A percentile compares a stretch with the other conserved stretches of the same genome.
Conservation (phyloP, 2,113 vertebrate genomes). For the Neodon shergylaensis region DNA sequence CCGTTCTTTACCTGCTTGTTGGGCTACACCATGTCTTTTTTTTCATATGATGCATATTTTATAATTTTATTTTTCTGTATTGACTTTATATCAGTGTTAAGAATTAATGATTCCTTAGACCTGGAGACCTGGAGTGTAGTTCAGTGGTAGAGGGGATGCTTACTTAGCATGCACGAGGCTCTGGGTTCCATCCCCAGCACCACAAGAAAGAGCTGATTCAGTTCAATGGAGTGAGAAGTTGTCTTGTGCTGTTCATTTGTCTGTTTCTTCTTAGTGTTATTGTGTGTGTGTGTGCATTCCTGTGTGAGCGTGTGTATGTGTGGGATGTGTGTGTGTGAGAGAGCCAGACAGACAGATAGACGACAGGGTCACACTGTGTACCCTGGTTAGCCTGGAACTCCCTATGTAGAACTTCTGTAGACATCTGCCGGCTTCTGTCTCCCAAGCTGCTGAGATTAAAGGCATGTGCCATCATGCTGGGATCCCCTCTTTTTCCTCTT, state of each 20-base stretch:
- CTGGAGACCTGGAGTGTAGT: not conserved
- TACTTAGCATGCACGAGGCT: not conserved
- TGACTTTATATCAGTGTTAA: constrained; percentile 12
- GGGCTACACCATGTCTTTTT: not conserved
- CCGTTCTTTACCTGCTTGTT: not conserved
- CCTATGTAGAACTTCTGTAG: not conserved
- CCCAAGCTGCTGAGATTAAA: no score
- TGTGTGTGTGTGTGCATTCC: not conserved
- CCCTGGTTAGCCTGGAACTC: not conserved
- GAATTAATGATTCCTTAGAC: not conserved
- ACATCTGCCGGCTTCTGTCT: not conserved
- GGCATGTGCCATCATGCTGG: not conserved
- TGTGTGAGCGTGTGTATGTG: not conserved
- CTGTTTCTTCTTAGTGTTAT: not conserved
- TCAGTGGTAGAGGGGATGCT: not conserved
- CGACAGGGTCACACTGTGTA: not conserved
- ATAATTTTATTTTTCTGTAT: constrained; percentile 17
- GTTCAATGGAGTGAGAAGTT: not conserved
- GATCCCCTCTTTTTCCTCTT: not conserved
- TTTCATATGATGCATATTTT: not conserved
- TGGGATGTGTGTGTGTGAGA: not conserved
- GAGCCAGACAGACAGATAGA: not conserved
- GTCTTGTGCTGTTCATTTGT: not conserved
- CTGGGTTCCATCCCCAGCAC: not conserved
- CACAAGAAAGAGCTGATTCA: not conserved